These are phyloP conservation scores for Drosophila peninsularis DNA, from an alignment of 2,888 invertebrate species.

Conservation along the genomic window DNA sequence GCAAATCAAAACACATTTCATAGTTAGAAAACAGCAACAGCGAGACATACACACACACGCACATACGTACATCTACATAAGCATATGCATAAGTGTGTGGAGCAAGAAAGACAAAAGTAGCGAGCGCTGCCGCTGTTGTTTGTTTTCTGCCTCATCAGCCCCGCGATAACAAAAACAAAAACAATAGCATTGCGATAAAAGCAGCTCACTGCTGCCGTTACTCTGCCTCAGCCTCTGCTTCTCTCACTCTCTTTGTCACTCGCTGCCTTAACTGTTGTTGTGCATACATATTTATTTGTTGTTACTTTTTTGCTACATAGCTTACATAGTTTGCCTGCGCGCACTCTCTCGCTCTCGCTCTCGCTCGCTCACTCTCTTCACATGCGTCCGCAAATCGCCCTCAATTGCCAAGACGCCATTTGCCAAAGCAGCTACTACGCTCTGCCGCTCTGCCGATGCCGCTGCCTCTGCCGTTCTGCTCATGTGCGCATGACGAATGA, in stretches of 20 bases:
- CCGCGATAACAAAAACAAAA: constrained; percentile 49
- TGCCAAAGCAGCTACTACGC: constrained; percentile 55
- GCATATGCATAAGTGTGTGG: constrained; percentile 19
- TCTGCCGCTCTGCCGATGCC: constrained; percentile 6
- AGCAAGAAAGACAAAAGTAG: constrained; percentile 55
- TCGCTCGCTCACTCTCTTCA: constrained; percentile 7
- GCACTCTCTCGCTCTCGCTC: constrained; percentile 6
- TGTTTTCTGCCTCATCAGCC: constrained; percentile 60
- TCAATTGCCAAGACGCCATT: constrained; percentile 72
- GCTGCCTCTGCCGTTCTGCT: constrained; percentile 72
- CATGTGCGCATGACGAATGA: constrained; percentile 84
- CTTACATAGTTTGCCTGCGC: constrained; percentile 41
- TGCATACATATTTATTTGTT: constrained; percentile 31
- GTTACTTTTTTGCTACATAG: constrained; percentile 42
- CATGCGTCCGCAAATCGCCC: constrained; percentile 49
- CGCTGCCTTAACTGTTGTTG: constrained; percentile 23
- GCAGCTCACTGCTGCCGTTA: constrained; percentile 37
- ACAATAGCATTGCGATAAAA: constrained; percentile 41
- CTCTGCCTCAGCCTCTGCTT: constrained; percentile 19
- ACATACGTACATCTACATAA: not conserved
- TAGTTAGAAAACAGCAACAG: constrained; percentile 47
- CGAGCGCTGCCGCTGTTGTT: constrained; percentile 25
- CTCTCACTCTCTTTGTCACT: not conserved
- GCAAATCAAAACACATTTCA: constrained; percentile 81
- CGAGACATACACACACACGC: constrained; percentile 23